phyloP scores from a whole-genome alignment of 2,888 invertebrate species.

The Argyresthia goedartella region DNA sequence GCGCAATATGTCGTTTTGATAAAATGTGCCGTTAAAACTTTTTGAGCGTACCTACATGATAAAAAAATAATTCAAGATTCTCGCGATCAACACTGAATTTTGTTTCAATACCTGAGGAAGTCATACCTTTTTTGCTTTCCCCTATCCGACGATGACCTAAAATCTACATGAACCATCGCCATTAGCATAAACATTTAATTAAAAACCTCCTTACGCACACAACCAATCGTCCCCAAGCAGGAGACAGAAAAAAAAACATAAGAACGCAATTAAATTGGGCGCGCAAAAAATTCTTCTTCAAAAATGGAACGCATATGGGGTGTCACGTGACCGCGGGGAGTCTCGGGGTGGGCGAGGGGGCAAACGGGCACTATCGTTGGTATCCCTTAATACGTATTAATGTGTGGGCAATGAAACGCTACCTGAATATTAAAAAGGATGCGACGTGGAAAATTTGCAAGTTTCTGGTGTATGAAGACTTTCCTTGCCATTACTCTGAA shows the following conservation, averaged over 20 bases:
- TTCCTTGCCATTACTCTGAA: background rate
- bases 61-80: too few relatives aligned
- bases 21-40: slow-evolving; percentile 6
- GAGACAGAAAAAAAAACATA: slow-evolving; percentile 1
- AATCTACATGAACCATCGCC: too few relatives aligned
- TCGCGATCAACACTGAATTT: too few relatives aligned
- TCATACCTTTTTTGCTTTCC: too few relatives aligned
- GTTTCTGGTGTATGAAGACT: background rate
- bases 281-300: slow-evolving; percentile 1
- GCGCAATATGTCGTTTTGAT: slow-evolving; percentile 9
- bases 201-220: too few relatives aligned
- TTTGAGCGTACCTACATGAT: too few relatives aligned
- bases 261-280: slow-evolving; percentile 4
- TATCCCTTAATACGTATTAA: slow-evolving; percentile 33
- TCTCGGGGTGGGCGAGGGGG: slow-evolving; percentile 21
- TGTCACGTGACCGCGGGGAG: slow-evolving; percentile 14
- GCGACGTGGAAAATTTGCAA: background rate
- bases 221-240: background rate
- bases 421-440: slow-evolving; percentile 19
- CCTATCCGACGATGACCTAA: too few relatives aligned
- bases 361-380: slow-evolving; percentile 18
- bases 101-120: too few relatives aligned
- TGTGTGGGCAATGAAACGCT: slow-evolving; percentile 34
- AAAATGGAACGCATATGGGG: slow-evolving; percentile 6
- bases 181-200: too few relatives aligned